Evolutionary conservation across 2,797 vertebrate genomes (phyloP).

Genomic region (Acestrorhynchus altus): DNA sequence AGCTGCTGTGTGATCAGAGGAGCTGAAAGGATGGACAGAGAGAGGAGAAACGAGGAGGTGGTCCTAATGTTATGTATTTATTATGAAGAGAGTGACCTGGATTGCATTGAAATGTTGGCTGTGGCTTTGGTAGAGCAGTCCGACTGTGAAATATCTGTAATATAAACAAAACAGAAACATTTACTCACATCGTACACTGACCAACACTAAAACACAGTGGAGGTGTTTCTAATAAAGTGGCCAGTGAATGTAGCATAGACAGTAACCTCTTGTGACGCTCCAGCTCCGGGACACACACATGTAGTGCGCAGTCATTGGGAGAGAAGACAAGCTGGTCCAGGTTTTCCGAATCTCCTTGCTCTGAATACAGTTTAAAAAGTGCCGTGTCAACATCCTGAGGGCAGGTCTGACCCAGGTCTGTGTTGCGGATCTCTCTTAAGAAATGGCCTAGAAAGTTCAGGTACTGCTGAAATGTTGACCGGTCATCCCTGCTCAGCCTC

Average conservation of each 20-base stretch:
- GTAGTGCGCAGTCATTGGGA: conserved; percentile 66
- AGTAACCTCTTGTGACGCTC: conserved; percentile 67
- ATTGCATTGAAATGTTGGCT: conserved; percentile 65
- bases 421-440: conserved; percentile 62
- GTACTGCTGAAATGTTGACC: conserved; percentile 61
- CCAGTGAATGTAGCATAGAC: background rate
- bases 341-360: conserved; percentile 59
- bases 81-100: conserved; percentile 60
- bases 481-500: conserved; percentile 61
- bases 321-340: conserved; percentile 66
- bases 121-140: conserved; percentile 72
- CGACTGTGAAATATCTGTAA: conserved; percentile 73
- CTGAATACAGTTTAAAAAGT: conserved; percentile 72
- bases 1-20: too few relatives aligned
- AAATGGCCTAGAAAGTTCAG: conserved; percentile 70
- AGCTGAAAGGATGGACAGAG: too few relatives aligned
- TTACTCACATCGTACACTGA: background rate
- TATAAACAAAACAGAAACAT: background rate
- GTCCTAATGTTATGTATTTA: too few relatives aligned
- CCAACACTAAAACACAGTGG: background rate
- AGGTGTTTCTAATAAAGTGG: conserved; percentile 4
- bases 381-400: conserved; percentile 69
- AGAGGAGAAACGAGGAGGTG: too few relatives aligned
- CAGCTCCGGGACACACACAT: conserved; percentile 67
- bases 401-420: conserved; percentile 52